Evolutionary conservation across 2,113 vertebrate genomes (phyloP), one percentile per base, ranked within the genome.

Genomic region (Atherinomorus stipes): DNA sequence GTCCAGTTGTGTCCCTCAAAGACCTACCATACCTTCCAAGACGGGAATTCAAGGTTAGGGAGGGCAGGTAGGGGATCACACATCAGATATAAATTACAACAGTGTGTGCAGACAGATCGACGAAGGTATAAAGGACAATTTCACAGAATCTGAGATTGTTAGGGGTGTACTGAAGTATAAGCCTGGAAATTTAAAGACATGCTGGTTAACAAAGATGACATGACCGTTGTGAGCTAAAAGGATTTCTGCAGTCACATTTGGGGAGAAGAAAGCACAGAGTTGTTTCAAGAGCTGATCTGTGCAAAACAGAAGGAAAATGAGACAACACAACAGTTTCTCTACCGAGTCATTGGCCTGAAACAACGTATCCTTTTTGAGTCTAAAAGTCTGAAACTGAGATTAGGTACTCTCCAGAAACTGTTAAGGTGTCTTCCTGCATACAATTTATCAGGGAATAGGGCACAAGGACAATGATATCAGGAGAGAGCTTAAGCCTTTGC

Each of bases 251-350:
- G 25, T 26, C 60, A 8, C 60, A 45, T 4, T 63, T 1, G 7
- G 40, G 4, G 25, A 31, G 16, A 26, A 18, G 10, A 47, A n/a
- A 62, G 22, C 9, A 62, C 59, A 11, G 59, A 62, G 15, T 7
- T 62, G 23, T 62, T 62, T 11, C 38, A 62, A 11, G 59, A 62
- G 22, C 5, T 62, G 8, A 45, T 62, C 21, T 45, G 59, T 26
- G 8, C 40, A 12, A 63, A 5, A 31, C 23, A 47, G 4, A 12
- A n/a, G 1, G 25, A 63, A 1, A 11, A 13, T 22, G 60, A 63
- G 5, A 12, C 60, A 11, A 10, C 60, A 5, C 44, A 63, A 10
- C 60, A 63, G 18, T 47, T 61, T 10, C 25, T 62, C 4, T 62
- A 45, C 4, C 4, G 60, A 6, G 42, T 45, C 4, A 62, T 47